A percentile compares a stretch with the other conserved stretches of the same genome.
Evolutionary conservation across 2,888 invertebrate species (phyloP).

Genomic region (Conus canariensis): DNA sequence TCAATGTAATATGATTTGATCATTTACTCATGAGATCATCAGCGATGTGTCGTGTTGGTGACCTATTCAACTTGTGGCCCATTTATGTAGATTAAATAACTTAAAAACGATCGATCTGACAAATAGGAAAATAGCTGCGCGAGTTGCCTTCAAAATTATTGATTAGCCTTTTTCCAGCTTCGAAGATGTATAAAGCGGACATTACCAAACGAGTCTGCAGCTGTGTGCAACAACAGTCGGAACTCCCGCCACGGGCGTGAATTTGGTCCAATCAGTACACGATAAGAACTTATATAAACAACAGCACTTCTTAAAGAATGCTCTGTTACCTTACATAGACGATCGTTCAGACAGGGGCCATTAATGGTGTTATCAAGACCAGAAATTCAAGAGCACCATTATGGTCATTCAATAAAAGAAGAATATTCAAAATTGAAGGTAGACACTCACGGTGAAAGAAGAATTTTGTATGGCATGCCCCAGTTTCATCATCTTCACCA

Average conservation of each 20-base stretch:
- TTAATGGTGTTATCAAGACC: no score
- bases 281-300: not conserved
- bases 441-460: not conserved
- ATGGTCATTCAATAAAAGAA: not conserved
- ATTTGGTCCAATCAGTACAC: not conserved
- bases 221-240: not conserved
- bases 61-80: not conserved
- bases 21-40: no score
- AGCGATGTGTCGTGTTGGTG: not conserved
- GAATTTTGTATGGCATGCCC: not conserved
- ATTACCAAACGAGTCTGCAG: not conserved
- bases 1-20: no score
- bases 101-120: not conserved
- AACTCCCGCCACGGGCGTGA: not conserved
- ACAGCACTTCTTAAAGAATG: not conserved
- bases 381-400: not conserved
- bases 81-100: not conserved
- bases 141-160: not conserved
- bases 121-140: not conserved
- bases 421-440: not conserved
- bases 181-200: not conserved
- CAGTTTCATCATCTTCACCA: not conserved
- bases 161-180: no score
- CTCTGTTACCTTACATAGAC: not conserved
- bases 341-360: not conserved